A percentile compares a stretch with the other conserved stretches of the same genome.
Evolutionary conservation across 2,888 invertebrate genomes (phyloP).

Genomic region (Macrophya annulata): DNA sequence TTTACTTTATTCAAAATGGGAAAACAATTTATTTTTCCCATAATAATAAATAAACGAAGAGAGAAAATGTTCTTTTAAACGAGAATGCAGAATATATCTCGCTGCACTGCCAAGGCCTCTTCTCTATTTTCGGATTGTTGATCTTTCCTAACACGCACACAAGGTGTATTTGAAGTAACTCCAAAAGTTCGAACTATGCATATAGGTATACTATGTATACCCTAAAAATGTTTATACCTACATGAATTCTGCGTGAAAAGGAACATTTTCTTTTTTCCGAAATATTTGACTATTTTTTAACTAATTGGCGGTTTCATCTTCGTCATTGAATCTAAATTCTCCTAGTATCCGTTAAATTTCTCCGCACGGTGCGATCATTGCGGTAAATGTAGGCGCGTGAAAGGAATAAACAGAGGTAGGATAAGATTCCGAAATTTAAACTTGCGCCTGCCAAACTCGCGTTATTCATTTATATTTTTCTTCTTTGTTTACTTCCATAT

Average conservation of each 20-base stretch:
- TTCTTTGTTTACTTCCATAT: background rate
- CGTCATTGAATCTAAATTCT: background rate
- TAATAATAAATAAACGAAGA: slow-evolving; percentile 26
- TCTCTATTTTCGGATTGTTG: slow-evolving; percentile 54
- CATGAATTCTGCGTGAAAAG: too few relatives aligned
- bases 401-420: slow-evolving; percentile 44
- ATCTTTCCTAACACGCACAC: slow-evolving; percentile 38
- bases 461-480: background rate
- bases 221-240: too few relatives aligned
- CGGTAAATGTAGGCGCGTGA: slow-evolving; percentile 26
- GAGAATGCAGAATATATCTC: slow-evolving; percentile 60
- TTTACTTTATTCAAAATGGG: slow-evolving; percentile 13
- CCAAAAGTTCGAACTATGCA: background rate
- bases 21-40: slow-evolving; percentile 20
- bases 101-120: slow-evolving; percentile 56
- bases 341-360: background rate
- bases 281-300: background rate
- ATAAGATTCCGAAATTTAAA: slow-evolving; percentile 18
- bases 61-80: slow-evolving; percentile 39
- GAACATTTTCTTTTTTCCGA: background rate
- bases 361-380: slow-evolving; percentile 3
- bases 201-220: too few relatives aligned
- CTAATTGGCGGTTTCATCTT: background rate
- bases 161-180: slow-evolving; percentile 38
- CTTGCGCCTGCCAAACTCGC: background rate